Conservation (phyloP, 2,888 invertebrate genomes). For the Homarus gammarus region DNA sequence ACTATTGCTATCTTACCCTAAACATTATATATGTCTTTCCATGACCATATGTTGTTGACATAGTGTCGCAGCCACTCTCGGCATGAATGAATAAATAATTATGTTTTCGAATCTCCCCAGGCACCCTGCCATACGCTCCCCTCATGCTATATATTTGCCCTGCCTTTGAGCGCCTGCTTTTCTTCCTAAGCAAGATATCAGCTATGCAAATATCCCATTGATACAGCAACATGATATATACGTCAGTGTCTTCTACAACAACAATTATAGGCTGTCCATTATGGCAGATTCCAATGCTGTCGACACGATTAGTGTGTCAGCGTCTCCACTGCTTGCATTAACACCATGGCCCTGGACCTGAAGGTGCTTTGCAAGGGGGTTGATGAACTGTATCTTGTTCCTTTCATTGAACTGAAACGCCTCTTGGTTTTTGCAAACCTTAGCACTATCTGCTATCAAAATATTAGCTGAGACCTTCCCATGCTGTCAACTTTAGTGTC, state of each 20-base stretch:
- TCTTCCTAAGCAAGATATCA: no score
- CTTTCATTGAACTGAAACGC: neutral
- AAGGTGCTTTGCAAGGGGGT: neutral
- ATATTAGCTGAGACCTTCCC: neutral
- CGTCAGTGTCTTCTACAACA: no score
- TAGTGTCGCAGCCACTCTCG: no score
- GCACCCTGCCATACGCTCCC: no score
- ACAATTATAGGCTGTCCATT: neutral
- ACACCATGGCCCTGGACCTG: neutral
- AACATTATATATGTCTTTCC: no score
- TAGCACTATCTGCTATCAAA: neutral
- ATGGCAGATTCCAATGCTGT: neutral
- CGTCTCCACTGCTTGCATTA: neutral
- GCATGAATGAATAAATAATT: neutral
- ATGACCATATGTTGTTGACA: no score
- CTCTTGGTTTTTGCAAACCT: neutral
- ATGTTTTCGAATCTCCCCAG: no score
- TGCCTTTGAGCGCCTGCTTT: no score
- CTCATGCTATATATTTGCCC: no score
- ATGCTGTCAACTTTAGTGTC: neutral
- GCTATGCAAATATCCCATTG: no score
- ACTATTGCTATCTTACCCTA: no score
- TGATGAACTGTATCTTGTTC: conserved; percentile 17
- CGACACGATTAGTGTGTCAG: neutral
- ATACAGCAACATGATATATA: no score